These are phyloP conservation scores for Dromius quadrimaculatus DNA, from an alignment of 2,888 invertebrate genomes.

Conservation along the genomic window DNA sequence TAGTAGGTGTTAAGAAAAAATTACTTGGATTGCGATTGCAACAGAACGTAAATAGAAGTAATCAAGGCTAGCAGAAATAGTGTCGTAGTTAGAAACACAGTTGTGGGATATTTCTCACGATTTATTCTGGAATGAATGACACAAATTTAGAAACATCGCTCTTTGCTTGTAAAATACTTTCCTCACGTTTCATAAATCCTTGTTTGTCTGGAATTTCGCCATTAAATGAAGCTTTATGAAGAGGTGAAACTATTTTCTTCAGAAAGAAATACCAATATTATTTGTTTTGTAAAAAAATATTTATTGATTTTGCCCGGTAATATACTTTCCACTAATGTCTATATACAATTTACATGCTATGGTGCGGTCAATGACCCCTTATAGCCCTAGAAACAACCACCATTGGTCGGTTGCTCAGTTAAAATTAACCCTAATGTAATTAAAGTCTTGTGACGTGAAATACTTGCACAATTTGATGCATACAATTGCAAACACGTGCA, in stretches of 20 bases:
- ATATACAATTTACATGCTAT: conserved; percentile 40
- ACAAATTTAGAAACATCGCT: conserved; percentile 29
- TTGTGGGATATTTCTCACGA: conserved; percentile 4
- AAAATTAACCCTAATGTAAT: conserved; percentile 33
- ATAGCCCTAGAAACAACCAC: conserved; percentile 38
- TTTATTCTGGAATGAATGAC: conserved; percentile 9
- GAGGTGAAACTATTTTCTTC: too few species aligned
- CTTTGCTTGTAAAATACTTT: conserved; percentile 21
- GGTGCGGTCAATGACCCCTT: conserved; percentile 30
- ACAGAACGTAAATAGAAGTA: conserved; percentile 5
- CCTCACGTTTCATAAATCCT: conserved; percentile 28
- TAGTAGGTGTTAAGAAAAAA: conserved; percentile 7
- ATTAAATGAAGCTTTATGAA: background rate
- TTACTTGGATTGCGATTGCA: conserved; percentile 12
- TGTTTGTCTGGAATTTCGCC: background rate
- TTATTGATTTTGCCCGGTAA: conserved; percentile 36
- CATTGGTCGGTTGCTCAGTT: conserved; percentile 11
- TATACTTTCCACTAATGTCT: conserved; percentile 20
- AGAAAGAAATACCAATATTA: background rate
- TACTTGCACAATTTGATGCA: conserved; percentile 16
- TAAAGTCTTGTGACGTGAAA: conserved; percentile 10
- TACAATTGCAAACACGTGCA: background rate
- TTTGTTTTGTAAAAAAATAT: background rate
- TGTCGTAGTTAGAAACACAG: background rate
- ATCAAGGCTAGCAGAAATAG: conserved; percentile 13